Conservation (phyloP, 2,888 invertebrate species). For the Patella pellucida region DNA sequence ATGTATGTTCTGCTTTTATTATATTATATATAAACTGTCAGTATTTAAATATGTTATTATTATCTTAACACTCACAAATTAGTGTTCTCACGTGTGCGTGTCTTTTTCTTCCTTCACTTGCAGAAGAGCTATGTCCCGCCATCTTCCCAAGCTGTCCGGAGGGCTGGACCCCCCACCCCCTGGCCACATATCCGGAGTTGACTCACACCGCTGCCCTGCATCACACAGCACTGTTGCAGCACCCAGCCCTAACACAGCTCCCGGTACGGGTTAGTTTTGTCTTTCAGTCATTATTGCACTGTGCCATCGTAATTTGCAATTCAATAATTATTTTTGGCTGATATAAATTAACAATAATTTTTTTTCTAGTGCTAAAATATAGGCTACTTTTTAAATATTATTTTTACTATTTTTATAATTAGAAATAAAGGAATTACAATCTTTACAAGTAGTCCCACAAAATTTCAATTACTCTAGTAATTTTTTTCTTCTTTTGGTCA, state of each 20-base stretch:
- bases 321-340: not conserved
- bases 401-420: too few species aligned
- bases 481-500: not conserved
- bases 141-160: constrained; percentile 96
- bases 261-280: constrained; percentile 68
- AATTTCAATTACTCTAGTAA: too few species aligned
- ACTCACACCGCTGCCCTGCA: constrained; percentile 75
- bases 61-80: constrained; percentile 10
- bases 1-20: constrained; percentile 6
- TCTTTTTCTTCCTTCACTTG: constrained; percentile 44
- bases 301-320: constrained; percentile 25
- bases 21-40: not conserved
- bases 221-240: constrained; percentile 80
- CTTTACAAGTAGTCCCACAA: too few species aligned
- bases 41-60: not conserved
- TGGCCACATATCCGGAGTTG: constrained; percentile 79
- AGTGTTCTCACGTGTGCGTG: constrained; percentile 36
- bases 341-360: too few species aligned
- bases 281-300: constrained; percentile 36
- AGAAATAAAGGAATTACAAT: too few species aligned
- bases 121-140: constrained; percentile 85
- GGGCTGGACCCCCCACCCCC: constrained; percentile 85
- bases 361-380: too few species aligned
- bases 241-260: constrained; percentile 95
- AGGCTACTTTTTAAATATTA: too few species aligned